Evolutionary conservation across 2,797 vertebrate species (phyloP), one percentile per base, ranked within the genome.

Genomic region (Serranus cabrilla): DNA sequence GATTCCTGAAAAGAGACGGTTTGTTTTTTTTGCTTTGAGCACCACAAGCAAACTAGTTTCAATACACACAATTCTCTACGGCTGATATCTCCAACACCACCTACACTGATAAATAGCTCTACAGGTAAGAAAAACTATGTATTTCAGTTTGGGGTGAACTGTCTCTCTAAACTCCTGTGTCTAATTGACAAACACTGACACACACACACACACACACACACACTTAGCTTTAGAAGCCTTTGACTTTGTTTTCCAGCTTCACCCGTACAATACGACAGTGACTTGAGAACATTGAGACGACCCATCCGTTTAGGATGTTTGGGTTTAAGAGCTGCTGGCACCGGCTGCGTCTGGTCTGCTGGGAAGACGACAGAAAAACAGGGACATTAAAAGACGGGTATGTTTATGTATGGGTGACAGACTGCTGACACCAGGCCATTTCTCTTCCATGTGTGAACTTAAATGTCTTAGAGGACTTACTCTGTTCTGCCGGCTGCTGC

Each of bases 401-500:
- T 84, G 81, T 89, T 90, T 87, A 83, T 87, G 81, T 82, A 18
- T 10, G 43, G 65, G 51, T 79, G 87, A 87, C 87, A 87, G 76
- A 66, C 59, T 57, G 63, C 46, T 59, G 82, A 89, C 80, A 83
- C 55, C 2, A 56, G 21, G 67, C 58, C 31, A 27, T 84, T 83
- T 62, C 72, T 90, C 87, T 85, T 81, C 65, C 63, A 40, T 72
- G 61, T 76, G 82, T 81, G 81, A 82, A 78, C 69, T 75, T 73
- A 64, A 87, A 68, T 40, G 17, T 83, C 80, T 76, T 13, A 3
- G 74, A 82, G 68, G 73, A 91, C 97, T 97, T 96, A 99, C 97
- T 95, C 94, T 84, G 96, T 93, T 78, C 96, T 95, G 93, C 91
- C 80, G 65, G 95, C 94, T 90, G 95, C 94, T 88, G 96, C 80